Evolutionary conservation across 2,113 vertebrate genomes (phyloP).

Genomic region (Pholis gunnellus): DNA sequence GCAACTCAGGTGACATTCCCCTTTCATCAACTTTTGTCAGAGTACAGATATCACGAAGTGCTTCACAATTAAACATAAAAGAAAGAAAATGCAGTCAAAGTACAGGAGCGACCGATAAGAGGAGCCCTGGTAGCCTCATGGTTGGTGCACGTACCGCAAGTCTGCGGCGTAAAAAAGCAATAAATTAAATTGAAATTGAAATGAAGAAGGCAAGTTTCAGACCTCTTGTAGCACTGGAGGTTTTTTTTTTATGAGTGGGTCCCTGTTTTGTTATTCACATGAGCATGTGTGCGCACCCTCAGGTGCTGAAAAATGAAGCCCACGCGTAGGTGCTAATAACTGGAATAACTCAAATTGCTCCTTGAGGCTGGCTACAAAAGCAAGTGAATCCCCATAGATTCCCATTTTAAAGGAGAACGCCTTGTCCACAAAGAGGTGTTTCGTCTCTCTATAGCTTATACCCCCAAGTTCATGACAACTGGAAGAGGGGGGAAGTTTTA

Average conservation of each 20-base stretch:
- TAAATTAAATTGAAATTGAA: background rate
- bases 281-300: background rate
- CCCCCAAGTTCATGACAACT: background rate
- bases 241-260: background rate
- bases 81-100: background rate
- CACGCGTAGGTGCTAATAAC: no score
- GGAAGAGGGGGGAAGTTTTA: background rate
- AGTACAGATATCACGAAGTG: background rate
- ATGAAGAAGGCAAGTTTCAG: background rate
- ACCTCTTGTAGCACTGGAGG: background rate
- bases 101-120: background rate
- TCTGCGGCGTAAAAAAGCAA: background rate
- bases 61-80: background rate
- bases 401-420: background rate
- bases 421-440: background rate
- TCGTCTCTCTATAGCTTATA: background rate
- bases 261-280: background rate
- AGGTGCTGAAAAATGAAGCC: background rate
- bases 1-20: slow-evolving; percentile 89
- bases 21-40: background rate
- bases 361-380: background rate
- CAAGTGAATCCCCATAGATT: background rate
- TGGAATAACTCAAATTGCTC: no score
- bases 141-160: background rate
- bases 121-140: background rate